Conservation (phyloP, 2,797 vertebrate species). For the Propithecus deckenii region DNA sequence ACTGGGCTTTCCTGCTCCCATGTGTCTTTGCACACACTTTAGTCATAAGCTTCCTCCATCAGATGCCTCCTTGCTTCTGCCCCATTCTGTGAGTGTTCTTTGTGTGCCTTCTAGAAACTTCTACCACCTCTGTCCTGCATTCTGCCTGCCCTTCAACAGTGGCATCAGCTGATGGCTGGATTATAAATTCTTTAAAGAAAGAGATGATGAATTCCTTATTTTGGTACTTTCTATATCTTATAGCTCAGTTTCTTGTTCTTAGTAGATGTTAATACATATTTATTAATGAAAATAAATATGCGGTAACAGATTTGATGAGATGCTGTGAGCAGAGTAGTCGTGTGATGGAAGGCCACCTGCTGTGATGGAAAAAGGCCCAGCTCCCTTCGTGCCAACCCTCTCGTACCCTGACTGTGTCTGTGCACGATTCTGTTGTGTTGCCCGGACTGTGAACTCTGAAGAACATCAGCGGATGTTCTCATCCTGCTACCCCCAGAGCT, state of each 20-base stretch:
- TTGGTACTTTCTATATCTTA: background rate
- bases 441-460: background rate
- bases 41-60: no score
- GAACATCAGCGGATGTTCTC: fast-evolving
- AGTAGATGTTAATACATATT: slow-evolving; percentile 25
- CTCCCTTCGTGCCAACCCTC: fast-evolving
- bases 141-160: background rate
- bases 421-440: no score
- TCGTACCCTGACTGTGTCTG: fast-evolving
- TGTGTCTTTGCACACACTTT: background rate
- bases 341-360: background rate
- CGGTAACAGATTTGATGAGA: background rate
- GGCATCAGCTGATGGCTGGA: background rate
- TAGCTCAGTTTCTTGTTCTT: background rate
- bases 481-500: background rate
- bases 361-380: background rate
- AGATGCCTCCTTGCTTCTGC: background rate
- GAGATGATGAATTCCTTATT: background rate
- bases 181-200: background rate
- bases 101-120: background rate
- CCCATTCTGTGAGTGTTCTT: fast-evolving
- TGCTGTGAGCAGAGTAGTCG: background rate
- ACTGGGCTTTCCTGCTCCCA: background rate
- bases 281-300: slow-evolving; percentile 42
- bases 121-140: background rate